Base-by-base conservation (phyloP, 2,797 vertebrate genomes). In the Myiotriccus ornatus region DNA sequence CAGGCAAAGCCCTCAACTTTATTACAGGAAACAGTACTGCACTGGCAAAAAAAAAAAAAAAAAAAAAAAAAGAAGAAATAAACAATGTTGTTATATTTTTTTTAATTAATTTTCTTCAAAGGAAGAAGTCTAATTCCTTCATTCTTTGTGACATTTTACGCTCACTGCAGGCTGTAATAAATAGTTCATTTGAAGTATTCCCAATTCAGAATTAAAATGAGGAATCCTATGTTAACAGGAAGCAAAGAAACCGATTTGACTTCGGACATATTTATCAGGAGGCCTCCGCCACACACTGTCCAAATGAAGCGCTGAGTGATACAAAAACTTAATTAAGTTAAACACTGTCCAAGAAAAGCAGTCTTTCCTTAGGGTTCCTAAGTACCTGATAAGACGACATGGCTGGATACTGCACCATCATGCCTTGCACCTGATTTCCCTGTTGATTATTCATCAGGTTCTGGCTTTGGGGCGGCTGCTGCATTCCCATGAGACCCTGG, bases 361-460 rank as follows among this genome's bases (percentile, higher is more conserved):
- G 67, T 50, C 21, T 32, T 47, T 52, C 32, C 27, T 62, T 57
- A 71, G 0, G 7, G 35, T 46, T 90, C 37, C 63, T 25, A 32
- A 52, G 69, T 96, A 98, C 96, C 98, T 99, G 99, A 98, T 99
- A 99, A 96, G 99, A 98, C 50, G 98, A 98, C 96, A 99, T 98
- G 44, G 98, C 94, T 94, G 99, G 96, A 97, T 99, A 99, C 94
- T 98, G 97, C 93, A 99, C 98, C 98, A 99, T 97, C 96, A 99
- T 97, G 79, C 98, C 97, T 95, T 98, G 98, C 74, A 98, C 97
- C 95, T 98, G 98, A 94, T 97, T 96, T 96, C 97, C 98, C 95
- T 98, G 98, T 86, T 98, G 98, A 96, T 81, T 98, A 96, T 90
- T 97, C 95, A 98, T 97, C 97, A 98, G 85, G 49, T 84, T 98